Evolutionary conservation across 1,140 invertebrate species (phyloP).

Genomic region (Calycopis cecrops): DNA sequence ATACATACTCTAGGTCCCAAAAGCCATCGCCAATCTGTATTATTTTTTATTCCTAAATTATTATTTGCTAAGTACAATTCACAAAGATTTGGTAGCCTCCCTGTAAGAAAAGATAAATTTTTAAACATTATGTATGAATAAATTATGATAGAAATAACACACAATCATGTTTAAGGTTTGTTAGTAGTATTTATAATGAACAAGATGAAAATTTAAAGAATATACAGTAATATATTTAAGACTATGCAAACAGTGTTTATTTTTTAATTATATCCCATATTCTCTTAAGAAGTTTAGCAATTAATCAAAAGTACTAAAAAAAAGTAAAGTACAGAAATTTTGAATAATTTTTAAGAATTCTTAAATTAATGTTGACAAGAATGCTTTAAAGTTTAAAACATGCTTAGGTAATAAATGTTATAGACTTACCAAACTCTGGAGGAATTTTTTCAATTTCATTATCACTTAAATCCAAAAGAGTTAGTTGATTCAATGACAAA

Average conservation of each 20-base stretch:
- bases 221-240: too few species aligned
- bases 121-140: too few species aligned
- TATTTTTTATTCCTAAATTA: slow-evolving; percentile 74
- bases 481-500: slow-evolving; percentile 78
- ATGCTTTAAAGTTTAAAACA: background rate
- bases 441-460: slow-evolving; percentile 86
- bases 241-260: too few species aligned
- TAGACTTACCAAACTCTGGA: slow-evolving; percentile 78
- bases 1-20: slow-evolving; percentile 63
- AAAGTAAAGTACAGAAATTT: too few species aligned
- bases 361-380: too few species aligned
- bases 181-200: too few species aligned
- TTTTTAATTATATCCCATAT: too few species aligned
- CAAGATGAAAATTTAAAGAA: background rate
- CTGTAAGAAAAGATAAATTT: slow-evolving; percentile 36
- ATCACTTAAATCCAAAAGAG: slow-evolving; percentile 83
- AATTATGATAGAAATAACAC: too few species aligned
- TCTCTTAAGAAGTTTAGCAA: too few species aligned
- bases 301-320: too few species aligned
- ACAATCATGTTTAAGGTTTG: too few species aligned
- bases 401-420: background rate
- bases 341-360: too few species aligned
- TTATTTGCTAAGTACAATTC: slow-evolving; percentile 85
- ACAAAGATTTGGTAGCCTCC: slow-evolving; percentile 76
- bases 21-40: slow-evolving; percentile 80